Evolutionary conservation across 2,888 invertebrate species (phyloP), one percentile per base, ranked within the genome.

Genomic region (Lamproptera curius): DNA sequence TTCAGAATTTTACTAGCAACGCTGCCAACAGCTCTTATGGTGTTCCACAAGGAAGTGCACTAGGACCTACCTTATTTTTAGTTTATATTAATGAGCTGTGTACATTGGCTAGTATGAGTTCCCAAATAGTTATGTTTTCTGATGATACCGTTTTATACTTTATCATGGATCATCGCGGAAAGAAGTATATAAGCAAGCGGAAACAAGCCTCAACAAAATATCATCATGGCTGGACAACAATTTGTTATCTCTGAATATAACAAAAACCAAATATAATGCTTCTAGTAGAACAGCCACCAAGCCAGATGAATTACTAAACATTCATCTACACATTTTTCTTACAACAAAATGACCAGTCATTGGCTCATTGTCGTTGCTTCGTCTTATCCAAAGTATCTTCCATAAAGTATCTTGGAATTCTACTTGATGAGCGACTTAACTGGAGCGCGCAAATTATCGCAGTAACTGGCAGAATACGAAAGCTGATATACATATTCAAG

Each of bases 131-230:
- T 4, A 20, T 38, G 23, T 38, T 38, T 20, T 20, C 38, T 1
- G 38, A 38, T 38, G 38, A 38, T 13, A 38, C 23, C n/a, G 20
- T 38, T n/a, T n/a, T 17, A 10, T 38, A 20, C 38, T 38, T 20
- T 38, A 11, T 38, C 17, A n/a, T 11, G 23, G 13, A 6, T 4
- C 5, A 1, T 11, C 16, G 4, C 23, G 23, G 38, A 38, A 2
- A 11, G n/a, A 6, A 20, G 20, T 38, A 9, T 16, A n/a, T 10
- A 20, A 3, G 1, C 4, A 20, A 11, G 23, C 38, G n/a, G 38
- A 38, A 38, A 10, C 17, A 2, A 23, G 38, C 2, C 38, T 38
- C 4, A 20, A 16, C 3, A 1, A 10, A 11, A 11, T 20, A 11
- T 11, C 23, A 1, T 38, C 38, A 13, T 38, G 38, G 38, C 38